Evolutionary conservation across 64 coral and sea anemone genomes (phyloP), one percentile per base, ranked within the genome.

Genomic region (Stichodactyla helianthus): DNA sequence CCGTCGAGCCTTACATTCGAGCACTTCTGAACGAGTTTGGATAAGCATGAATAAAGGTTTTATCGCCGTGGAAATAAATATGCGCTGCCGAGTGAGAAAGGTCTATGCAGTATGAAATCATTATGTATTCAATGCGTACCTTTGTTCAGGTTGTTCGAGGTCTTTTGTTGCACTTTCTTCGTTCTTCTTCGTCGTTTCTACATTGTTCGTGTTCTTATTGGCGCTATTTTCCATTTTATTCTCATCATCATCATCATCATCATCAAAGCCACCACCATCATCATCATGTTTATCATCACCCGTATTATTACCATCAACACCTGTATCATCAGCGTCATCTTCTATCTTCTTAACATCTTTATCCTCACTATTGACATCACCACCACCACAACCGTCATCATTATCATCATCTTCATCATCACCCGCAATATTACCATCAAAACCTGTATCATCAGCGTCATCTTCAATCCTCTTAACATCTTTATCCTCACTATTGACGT

Each of bases 201-300:
- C 17, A 6, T 16, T 71, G 6, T 12, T 13, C 25, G 27, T 74
- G n/a, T 4, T 51, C 68, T 83, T 59, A 26, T 82, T 58, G 10
- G 35, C 50, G 13, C 55, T 31, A 9, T 79, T 61, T 51, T 89
- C 57, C 17, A 25, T 51, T 5, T 80, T 67, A 22, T 79, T 20
- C 52, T 51, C 15, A 12, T 84, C 88, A 6, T 59, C 26, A 7
- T 79, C 64, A 13, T 64, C 87, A 61, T 26, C 82, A 19, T 60
- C 79, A 58, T 58, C 61, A 25, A 51, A 77, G 63, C 53, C 61
- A 74, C 68, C 51, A 81, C 35, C 50, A 88, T 59, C 63, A 88
- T 58, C 53, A 12, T 8, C 63, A 77, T 84, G 53, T 18, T 79
- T 2, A 65, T 82, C 65, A 2, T 52, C 79, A 59, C 19, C 25